Base-by-base conservation (phyloP, 2,797 vertebrate genomes). In the Lepidocolaptes lacrymiger region DNA sequence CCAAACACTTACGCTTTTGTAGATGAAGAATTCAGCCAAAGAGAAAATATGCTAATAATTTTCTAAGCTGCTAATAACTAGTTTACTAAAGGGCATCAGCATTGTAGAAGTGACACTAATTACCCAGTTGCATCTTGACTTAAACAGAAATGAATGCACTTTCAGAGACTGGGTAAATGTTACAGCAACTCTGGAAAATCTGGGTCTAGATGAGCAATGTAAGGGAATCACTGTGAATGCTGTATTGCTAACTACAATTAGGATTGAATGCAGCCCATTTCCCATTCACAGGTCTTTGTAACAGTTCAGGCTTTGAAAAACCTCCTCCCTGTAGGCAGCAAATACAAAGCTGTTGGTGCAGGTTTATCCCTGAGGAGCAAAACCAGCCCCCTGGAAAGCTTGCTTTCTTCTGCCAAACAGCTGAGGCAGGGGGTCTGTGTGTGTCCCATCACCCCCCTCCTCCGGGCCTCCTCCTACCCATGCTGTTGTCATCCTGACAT, bases 1-100 rank as follows among this genome's bases (percentile, higher is more conserved):
- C 59, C 76, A 81, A 87, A 94, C 88, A 96, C 91, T 91, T 88
- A 76, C 19, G 89, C 91, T 95, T 95, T 88, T 96, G 94, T 95
- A 67, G 58, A 87, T 41, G 34, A 96, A 89, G 89, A 96, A 96
- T 95, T 94, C 77, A 87, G n/a, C 55, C 78, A 86, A 90, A 88
- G 44, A 94, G 54, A 52, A 96, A 94, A 82, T 91, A 95, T 94
- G 93, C 86, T 95, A 94, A 95, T 96, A 67, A 81, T 94, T 96
- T 74, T 63, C 69, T 85, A 88, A 91, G 63, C 61, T 74, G 75
- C 64, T 94, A 95, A 84, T 96, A 91, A 92, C 52, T 72, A 54
- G 85, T 96, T 95, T 93, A 62, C 22, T 68, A 4, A 93, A 96
- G 83, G 84, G 74, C 73, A 88, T 51, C 48, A 63, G 48, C 59